Base-by-base conservation (phyloP, 2,113 vertebrate species). In the Nibea albiflora region DNA sequence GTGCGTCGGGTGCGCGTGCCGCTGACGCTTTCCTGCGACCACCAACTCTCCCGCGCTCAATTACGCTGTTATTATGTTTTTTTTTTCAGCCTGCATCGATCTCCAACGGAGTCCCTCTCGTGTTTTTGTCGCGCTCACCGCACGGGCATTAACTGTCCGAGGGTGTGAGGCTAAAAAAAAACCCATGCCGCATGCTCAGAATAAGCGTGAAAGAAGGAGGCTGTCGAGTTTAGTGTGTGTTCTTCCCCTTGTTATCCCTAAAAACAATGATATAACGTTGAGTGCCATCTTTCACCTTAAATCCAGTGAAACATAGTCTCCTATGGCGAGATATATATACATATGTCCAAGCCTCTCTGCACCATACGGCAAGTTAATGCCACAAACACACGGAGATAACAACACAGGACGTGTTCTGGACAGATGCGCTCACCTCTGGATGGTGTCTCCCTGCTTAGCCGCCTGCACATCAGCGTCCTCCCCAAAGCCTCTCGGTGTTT, bases 371-470 rank as follows among this genome's bases (percentile, higher is more conserved):
- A 24, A 66, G 57, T 6, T 76, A 3, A 46, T 46, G 61, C 1
- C 44, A 44, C 26, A 11, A 62, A 0, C 8, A 31, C 49, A 60
- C 54, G 4, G 44, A 31, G 28, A 1, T 11, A 39, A 0, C 35
- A 47, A 5, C 56, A 39, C 49, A 24, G 35, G 19, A 26, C 22
- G 22, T 1, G 50, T 50, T 77, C 74, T 39, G 58, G 24, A 66
- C 61, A 64, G 73, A n/a, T 17, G 83, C 72, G 91, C 92, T 90
- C 88, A 90, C 92, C 28, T 60, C 79, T 76, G 77, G 47, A 73
- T 50, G 57, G 20, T 74, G 81, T 67, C 35, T 62, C 49, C 1
- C 46, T 31, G 57, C n/a, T 22, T 19, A 39, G 26, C 39, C 3
- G 8, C 31, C 39, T n/a, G 4, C 3, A 60, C 89, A 77, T 68